Evolutionary conservation across 2,113 vertebrate genomes (phyloP).

Genomic region (Saguinus midas): DNA sequence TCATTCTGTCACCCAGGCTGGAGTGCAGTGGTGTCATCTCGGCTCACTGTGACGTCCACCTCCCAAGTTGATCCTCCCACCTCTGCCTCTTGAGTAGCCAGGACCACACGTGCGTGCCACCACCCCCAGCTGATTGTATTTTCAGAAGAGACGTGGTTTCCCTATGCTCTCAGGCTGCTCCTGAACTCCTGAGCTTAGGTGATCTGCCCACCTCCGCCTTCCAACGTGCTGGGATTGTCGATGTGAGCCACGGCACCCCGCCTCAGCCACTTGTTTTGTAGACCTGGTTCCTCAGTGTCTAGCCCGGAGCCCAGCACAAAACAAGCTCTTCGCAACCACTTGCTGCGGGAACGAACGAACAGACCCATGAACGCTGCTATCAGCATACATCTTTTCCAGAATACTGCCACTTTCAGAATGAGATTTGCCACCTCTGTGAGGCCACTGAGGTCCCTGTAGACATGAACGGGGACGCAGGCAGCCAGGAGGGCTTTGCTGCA

Average conservation of each 20-base stretch:
- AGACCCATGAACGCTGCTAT: accelerated
- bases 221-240: too few relatives aligned
- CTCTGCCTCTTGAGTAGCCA: too few relatives aligned
- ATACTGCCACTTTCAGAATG: neutral
- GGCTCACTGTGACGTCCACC: too few relatives aligned
- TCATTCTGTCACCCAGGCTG: too few relatives aligned
- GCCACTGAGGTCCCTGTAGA: neutral
- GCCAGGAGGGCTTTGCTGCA: neutral
- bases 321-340: neutral
- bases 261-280: neutral
- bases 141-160: too few relatives aligned
- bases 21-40: too few relatives aligned
- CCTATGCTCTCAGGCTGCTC: too few relatives aligned
- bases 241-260: accelerated
- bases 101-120: too few relatives aligned
- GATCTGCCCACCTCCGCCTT: too few relatives aligned
- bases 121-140: too few relatives aligned
- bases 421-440: neutral
- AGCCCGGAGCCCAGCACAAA: neutral
- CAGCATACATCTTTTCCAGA: neutral
- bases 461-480: accelerated
- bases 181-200: too few relatives aligned
- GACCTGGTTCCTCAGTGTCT: neutral
- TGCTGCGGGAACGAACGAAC: neutral
- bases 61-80: too few relatives aligned